These are phyloP conservation scores for Nomada fucata DNA, from an alignment of 2,888 invertebrate species.

Conservation along the genomic window DNA sequence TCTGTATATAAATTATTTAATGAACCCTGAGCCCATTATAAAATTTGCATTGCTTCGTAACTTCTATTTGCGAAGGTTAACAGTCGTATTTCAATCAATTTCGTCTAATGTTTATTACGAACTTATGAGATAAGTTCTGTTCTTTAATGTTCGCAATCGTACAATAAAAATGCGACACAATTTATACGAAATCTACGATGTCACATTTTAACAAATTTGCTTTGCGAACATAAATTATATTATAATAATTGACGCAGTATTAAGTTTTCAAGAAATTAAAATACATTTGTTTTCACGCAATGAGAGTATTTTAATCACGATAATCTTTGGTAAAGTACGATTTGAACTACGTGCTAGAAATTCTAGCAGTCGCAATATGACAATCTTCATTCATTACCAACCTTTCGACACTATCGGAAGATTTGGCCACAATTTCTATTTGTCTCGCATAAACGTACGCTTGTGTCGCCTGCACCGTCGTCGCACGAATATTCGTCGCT, in stretches of 20 bases:
- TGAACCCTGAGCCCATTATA: neutral
- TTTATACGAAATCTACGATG: too few species aligned
- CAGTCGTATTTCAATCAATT: neutral
- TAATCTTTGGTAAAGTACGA: too few species aligned
- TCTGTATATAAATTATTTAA: neutral
- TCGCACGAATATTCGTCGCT: slow-evolving; percentile 16
- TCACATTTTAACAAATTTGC: too few species aligned
- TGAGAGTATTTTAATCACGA: neutral
- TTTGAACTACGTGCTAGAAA: neutral
- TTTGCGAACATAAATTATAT: too few species aligned
- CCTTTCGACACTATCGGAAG: neutral
- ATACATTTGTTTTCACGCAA: neutral
- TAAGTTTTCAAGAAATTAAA: neutral
- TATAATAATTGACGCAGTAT: too few species aligned
- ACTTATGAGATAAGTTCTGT: too few species aligned
- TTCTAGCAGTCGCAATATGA: neutral
- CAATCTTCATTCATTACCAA: neutral
- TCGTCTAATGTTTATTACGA: neutral
- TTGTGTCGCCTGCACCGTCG: slow-evolving; percentile 1
- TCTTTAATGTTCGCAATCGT: too few species aligned
- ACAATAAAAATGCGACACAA: too few species aligned
- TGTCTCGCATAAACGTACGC: neutral
- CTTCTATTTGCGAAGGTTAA: neutral
- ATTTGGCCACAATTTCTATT: slow-evolving; percentile 10
- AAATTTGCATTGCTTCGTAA: neutral